These are phyloP conservation scores for Caenorhabditis zanzibari DNA, from an alignment of 2,888 invertebrate genomes.

Conservation along the genomic window DNA sequence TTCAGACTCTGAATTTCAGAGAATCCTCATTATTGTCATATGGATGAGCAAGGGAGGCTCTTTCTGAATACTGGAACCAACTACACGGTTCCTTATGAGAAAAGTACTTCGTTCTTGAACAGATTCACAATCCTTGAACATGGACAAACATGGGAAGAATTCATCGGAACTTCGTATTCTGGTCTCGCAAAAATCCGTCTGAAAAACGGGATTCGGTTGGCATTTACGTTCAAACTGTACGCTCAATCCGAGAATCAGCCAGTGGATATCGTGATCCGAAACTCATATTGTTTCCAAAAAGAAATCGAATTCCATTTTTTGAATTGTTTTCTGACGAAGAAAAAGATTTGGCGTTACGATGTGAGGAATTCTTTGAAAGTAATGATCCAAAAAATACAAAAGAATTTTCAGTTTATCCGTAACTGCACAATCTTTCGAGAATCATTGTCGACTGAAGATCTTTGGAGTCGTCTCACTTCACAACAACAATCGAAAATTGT, in stretches of 20 bases:
- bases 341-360: constrained; percentile 41
- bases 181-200: constrained; percentile 41
- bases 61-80: constrained; percentile 45
- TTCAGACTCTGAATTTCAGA: not conserved
- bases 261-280: constrained; percentile 25
- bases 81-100: constrained; percentile 43
- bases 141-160: constrained; percentile 45
- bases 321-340: constrained; percentile 43
- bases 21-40: constrained; percentile 37
- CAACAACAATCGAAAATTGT: constrained; percentile 16
- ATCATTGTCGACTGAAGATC: not conserved
- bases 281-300: not conserved
- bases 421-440: constrained; percentile 13
- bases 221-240: constrained; percentile 47
- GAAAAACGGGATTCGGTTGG: constrained; percentile 38
- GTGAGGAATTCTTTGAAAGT: not conserved
- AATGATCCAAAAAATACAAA: too few relatives aligned
- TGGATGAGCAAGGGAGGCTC: constrained; percentile 23
- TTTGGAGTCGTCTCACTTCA: constrained; percentile 19
- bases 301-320: constrained; percentile 50
- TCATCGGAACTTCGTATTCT: constrained; percentile 34
- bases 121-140: constrained; percentile 39
- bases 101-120: constrained; percentile 25
- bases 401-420: constrained; percentile 14
- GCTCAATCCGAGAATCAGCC: constrained; percentile 14